Evolutionary conservation across 2,113 vertebrate genomes (phyloP), one percentile per base, ranked within the genome.

Genomic region (Cyprinodon brontotheroides): DNA sequence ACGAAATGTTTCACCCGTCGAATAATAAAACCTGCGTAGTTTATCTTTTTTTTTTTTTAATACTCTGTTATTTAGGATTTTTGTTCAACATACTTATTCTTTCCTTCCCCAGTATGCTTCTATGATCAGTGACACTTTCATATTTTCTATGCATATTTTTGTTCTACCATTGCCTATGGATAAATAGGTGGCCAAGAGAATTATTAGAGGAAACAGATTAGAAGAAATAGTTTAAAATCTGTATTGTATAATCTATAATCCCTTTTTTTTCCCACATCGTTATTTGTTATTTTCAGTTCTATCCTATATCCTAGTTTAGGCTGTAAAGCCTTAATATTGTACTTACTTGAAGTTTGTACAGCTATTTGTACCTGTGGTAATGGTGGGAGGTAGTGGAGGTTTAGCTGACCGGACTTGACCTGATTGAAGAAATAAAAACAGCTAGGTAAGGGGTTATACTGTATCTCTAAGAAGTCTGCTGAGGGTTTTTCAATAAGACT

Each of bases 341-440:
- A 65, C 64, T 75, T 80, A 88, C 82, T 79, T 78, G 65, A 47
- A 11, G 68, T 70, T 4, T 47, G 65, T 68, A 43, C 29, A 50
- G 69, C 38, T 63, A 62, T n/a, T 50, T 68, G 72, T 40, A 40
- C 61, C 1, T 37, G 2, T 36, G 3, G 50, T 2, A 1, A 40
- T 5, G 15, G 8, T 20, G 7, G 69, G 20, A 37, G 37, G 64
- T 0, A 38, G 47, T 0, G 6, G 77, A 8, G n/a, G 6, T 53
- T 78, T 0, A 75, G 20, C n/a, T 20, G 20, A 72, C 72, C 65
- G 13, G 77, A 82, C 62, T 40, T 75, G 79, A 75, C 80, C 90
- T 91, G 65, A 82, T 22, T 14, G 41, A 17, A 69, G 14, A 72
- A 36, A 48, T 14, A n/a, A 36, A 70, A 60, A 61, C 11, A 40